Evolutionary conservation across 2,113 vertebrate species (phyloP), one percentile per base, ranked within the genome.

Genomic region (Antidorcas marsupialis): DNA sequence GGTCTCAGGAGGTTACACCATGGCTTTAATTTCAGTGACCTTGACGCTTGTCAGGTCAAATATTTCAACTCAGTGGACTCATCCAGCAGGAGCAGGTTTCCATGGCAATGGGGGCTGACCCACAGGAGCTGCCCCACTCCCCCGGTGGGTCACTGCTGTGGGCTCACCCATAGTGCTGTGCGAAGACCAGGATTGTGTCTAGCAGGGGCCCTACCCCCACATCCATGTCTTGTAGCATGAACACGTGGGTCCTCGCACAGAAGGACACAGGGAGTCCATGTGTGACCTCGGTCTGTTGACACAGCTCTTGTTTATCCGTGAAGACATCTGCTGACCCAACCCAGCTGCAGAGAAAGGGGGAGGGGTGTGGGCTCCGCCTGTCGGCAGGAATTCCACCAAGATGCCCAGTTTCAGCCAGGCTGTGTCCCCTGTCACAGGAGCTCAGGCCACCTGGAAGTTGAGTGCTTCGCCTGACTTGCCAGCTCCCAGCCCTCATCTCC

Each of bases 21-120:
- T 52, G 52, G 53, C 86, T 85, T 85, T 82, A 17, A n/a, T 92
- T 81, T 43, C 86, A 67, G 43, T 83, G 96, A 60, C 91, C 97
- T 95, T 87, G 89, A 71, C 0, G 3, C n/a, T 23, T 57, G 71
- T 67, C 82, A 57, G 71, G 78, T 79, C 89, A 78, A 47, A 76
- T 47, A 52, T 62, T 60, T 87, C 89, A 52, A 28, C 45, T 84
- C 45, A 0, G n/a, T 2, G 74, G 71, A 57, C 45, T 83, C 39
- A 47, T 84, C 28, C 55, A 33, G 90, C 15, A 28, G 52, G 11
- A 23, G 23, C 2, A 0, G 39, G 52, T 97, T 95, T 94, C 94
- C 94, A 82, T 4, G 17, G 94, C 76, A 53, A 43, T 3, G 0
- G 36, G 52, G 59, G 94, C 53, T 30, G 89, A 59, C 53, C 74